Evolutionary conservation across 2,113 vertebrate genomes (phyloP).

Genomic region (Corythaeola cristata): DNA sequence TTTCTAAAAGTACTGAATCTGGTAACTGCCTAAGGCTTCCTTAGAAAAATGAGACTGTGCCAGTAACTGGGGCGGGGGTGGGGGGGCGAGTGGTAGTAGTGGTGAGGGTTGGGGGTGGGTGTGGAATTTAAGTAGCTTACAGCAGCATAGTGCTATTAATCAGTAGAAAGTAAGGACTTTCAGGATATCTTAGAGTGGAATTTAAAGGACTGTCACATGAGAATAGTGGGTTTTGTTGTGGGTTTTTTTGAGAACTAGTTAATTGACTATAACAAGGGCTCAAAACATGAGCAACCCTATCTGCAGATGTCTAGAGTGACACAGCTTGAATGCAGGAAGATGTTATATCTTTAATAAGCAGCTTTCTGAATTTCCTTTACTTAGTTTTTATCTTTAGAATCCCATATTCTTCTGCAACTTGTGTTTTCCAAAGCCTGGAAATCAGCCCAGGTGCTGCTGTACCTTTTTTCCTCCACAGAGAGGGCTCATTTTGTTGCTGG

Average conservation of each 20-base stretch:
- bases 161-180: background rate
- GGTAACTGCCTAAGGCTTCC: background rate
- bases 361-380: background rate
- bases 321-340: background rate
- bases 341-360: background rate
- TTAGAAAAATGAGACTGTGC: background rate
- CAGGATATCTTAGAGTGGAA: background rate
- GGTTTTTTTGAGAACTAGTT: background rate
- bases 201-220: background rate
- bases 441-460: background rate
- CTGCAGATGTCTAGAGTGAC: background rate
- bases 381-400: background rate
- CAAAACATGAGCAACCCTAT: background rate
- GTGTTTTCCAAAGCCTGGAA: background rate
- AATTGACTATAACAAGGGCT: background rate
- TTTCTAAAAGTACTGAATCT: background rate
- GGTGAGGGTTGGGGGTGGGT: no score
- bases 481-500: background rate
- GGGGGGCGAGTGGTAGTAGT: no score
- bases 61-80: background rate
- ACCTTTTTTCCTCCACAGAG: background rate
- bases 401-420: background rate
- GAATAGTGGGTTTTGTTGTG: background rate
- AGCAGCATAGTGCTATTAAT: fast-evolving
- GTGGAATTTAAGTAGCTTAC: background rate